Percentiles rank a stretch among this genome's conserved stretches.
Conservation (phyloP, 2,113 vertebrate genomes). For the Arvicanthis niloticus region DNA sequence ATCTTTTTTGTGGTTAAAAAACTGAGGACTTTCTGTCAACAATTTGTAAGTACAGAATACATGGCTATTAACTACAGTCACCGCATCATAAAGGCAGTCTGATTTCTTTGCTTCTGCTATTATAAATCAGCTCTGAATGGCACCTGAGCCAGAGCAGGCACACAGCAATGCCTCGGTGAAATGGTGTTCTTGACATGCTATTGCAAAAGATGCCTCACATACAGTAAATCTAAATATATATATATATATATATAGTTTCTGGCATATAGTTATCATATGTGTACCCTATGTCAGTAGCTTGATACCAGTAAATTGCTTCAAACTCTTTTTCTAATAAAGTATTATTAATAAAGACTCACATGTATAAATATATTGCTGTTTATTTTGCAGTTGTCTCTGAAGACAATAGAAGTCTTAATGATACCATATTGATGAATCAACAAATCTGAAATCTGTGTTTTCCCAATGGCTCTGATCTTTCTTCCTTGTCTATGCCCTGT, state of each 20-base stretch:
- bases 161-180: neutral
- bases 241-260: rapidly evolving
- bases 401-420: neutral
- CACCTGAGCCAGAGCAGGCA: neutral
- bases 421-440: neutral
- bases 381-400: neutral
- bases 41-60: neutral
- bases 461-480: neutral
- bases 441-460: neutral
- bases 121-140: neutral
- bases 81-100: neutral
- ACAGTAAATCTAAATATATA: neutral
- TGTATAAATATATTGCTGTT: neutral
- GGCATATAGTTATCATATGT: neutral
- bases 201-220: neutral
- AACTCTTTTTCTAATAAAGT: neutral
- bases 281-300: neutral
- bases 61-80: neutral
- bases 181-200: neutral
- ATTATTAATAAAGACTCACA: neutral
- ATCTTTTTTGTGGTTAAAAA: neutral
- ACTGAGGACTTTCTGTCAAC: neutral
- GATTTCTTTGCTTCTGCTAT: neutral
- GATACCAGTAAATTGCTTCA: neutral
- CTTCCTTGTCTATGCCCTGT: neutral